Evolutionary conservation across 2,888 invertebrate genomes (phyloP), one percentile per base, ranked within the genome.

Genomic region (Leistus spinibarbis): DNA sequence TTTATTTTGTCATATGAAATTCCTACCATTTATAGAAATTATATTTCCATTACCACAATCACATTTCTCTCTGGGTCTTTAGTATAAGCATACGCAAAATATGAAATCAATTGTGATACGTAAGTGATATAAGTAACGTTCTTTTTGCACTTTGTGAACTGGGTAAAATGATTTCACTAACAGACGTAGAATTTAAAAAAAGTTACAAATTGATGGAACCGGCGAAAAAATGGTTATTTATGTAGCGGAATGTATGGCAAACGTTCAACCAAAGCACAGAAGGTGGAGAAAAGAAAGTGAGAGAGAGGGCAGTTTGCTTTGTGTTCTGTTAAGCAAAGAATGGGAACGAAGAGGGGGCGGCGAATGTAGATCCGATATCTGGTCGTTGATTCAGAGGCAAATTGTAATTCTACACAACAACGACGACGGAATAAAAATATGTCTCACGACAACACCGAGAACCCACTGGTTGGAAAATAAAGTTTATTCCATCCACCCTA

Each of bases 331-430:
- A 40, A 22, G 22, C 20, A n/a, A 22, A 63, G n/a, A n/a, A n/a
- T n/a, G n/a, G n/a, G n/a, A 63, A 62, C 5, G 22, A 63, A 7
- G 19, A 20, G 69, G 22, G 24, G 56, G 16, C 23, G 7, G 19
- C 1, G 17, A 9, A 57, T 57, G 23, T 20, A 54, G 56, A 54
- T 68, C 54, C 68, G 56, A 24, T 68, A 68, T 68, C 68, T 27
- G 27, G 1, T 27, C 40, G 57, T 57, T 19, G 57, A 17, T 20
- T 17, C 17, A 19, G 17, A 1, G 17, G 60, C 19, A 69, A 69
- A 69, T 69, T 69, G 60, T 69, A 69, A 69, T 69, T 69, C 69
- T 27, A 60, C 69, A 69, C 69, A 69, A 69, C 69, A 27, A 69
- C 56, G 24, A 69, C 27, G 22, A 68, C n/a, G n/a, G n/a, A n/a